Base-by-base conservation (phyloP, 2,113 vertebrate genomes). In the Rhinoderma darwinii region DNA sequence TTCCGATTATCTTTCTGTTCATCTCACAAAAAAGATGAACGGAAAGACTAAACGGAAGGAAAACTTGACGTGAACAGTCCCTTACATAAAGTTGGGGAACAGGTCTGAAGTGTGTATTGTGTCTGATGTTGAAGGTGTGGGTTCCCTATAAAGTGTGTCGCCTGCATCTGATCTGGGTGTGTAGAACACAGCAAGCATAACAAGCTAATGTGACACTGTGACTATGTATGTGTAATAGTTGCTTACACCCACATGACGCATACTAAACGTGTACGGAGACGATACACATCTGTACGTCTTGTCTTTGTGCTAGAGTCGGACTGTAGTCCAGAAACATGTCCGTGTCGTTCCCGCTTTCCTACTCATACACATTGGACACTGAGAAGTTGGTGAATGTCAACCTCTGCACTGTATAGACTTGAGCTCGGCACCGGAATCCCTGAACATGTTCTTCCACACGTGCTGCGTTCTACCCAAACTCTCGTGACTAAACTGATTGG, bases 61-160 rank as follows among this genome's bases (percentile, higher is more conserved):
- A n/a, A n/a, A n/a, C n/a, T n/a, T n/a, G n/a, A n/a, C n/a, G n/a
- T n/a, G n/a, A n/a, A n/a, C n/a, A n/a, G n/a, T n/a, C n/a, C n/a
- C n/a, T n/a, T n/a, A n/a, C n/a, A n/a, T 61, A 22, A 72, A 22
- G 39, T 72, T 39, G 41, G 73, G 25, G 73, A 47, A 41, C 22
- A 30, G 14, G 73, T 76, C 35, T 70, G 66, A 32, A 30, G n/a
- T 70, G 5, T 76, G 73, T 30, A 41, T 44, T 74, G 72, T 74
- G 73, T 76, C 41, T 76, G 73, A 75, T 75, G 73, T 25, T 37
- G 17, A 75, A 47, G 73, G 73, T 76, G 73, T 76, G n/a, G 73
- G 39, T 25, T 47, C 35, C 27, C 63, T 68, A 35, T 20, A 41
- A 41, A 39, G 73, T n/a, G 43, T 76, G 73, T 76, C 54, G 76